Evolutionary conservation across 2,888 invertebrate species (phyloP).

Genomic region (Uropetala carovei): DNA sequence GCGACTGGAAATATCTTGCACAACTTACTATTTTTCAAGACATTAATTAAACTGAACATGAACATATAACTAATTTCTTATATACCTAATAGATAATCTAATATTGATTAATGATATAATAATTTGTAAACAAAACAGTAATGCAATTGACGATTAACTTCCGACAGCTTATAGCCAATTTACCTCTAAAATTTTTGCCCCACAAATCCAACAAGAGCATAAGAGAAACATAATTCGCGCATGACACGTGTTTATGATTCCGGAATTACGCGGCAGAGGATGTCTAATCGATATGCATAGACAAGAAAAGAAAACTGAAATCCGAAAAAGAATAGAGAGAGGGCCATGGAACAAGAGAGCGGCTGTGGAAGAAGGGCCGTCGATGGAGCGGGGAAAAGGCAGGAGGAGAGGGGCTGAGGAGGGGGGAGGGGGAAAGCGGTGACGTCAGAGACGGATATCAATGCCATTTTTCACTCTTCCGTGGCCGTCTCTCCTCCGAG

Average conservation of each 20-base stretch:
- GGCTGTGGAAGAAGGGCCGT: not conserved
- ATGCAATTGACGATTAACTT: too few relatives aligned
- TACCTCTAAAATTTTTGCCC: too few relatives aligned
- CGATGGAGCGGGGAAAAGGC: not conserved
- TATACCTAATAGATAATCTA: too few relatives aligned
- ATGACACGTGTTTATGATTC: not conserved
- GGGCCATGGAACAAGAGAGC: not conserved
- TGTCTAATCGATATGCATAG: not conserved
- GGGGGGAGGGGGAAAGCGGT: constrained; percentile 11
- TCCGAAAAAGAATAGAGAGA: not conserved
- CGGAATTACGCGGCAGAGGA: not conserved
- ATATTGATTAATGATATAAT: too few relatives aligned
- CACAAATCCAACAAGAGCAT: too few relatives aligned
- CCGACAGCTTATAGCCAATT: too few relatives aligned
- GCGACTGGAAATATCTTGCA: too few relatives aligned
- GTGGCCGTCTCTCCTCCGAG: constrained; percentile 4
- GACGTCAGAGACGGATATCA: constrained; percentile 64
- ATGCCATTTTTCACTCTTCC: constrained; percentile 59
- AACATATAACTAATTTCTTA: too few relatives aligned
- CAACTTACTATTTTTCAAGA: too few relatives aligned
- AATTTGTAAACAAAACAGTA: too few relatives aligned
- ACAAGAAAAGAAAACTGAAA: not conserved
- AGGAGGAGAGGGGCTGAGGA: not conserved
- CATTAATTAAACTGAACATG: too few relatives aligned
- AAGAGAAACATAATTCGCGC: not conserved